These are phyloP conservation scores for Aphelocoma coerulescens DNA, from an alignment of 2,113 vertebrate species.

Conservation along the genomic window DNA sequence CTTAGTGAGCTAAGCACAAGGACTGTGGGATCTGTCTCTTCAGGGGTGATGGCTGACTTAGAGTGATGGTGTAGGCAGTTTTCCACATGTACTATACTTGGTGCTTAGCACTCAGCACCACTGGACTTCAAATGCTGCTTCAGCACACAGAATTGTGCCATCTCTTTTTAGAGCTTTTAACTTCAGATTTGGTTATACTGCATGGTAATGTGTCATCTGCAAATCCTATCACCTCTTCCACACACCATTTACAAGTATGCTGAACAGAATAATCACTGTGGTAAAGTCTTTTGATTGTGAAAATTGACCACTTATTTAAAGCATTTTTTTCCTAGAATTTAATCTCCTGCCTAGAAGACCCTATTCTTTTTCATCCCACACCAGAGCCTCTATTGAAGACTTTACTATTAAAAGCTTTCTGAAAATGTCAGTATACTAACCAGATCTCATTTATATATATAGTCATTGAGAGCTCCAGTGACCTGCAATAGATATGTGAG, in stretches of 20 bases:
- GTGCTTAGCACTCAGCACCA: not conserved
- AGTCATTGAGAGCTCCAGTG: not conserved
- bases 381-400: not conserved
- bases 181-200: not conserved
- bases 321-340: not conserved
- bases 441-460: slow-evolving; percentile 29
- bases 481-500: slow-evolving; percentile 20
- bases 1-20: not conserved
- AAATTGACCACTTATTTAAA: slow-evolving; percentile 18
- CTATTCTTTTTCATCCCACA: not conserved
- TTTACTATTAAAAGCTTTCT: slow-evolving; percentile 12
- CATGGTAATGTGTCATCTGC: not conserved
- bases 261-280: not conserved
- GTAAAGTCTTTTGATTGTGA: not conserved
- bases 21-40: not conserved
- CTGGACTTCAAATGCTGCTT: not conserved
- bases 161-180: not conserved
- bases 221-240: not conserved
- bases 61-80: not conserved
- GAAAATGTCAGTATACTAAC: slow-evolving; percentile 24
- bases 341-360: not conserved
- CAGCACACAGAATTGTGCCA: not conserved
- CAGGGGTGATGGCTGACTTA: not conserved
- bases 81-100: not conserved
- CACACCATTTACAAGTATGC: not conserved